Evolutionary conservation across 2,888 invertebrate species (phyloP), one percentile per base, ranked within the genome.

Genomic region (Ophion slaviceki): DNA sequence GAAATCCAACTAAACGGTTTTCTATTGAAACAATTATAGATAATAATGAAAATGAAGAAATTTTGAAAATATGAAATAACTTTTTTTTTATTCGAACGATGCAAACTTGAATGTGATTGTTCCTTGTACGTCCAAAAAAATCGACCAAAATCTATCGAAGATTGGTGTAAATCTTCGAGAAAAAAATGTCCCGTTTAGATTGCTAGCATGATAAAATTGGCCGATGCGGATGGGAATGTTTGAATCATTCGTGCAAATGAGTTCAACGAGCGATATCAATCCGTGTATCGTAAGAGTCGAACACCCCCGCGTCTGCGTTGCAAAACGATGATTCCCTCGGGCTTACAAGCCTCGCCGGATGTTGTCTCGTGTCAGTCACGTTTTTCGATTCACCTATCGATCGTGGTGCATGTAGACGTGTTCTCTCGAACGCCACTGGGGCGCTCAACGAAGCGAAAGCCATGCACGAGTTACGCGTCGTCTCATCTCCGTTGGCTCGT

Each of bases 161-260:
- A 6, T 8, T 40, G 5, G 40, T 8, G 7, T 40, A 53, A 17
- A 53, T 47, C 47, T 70, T 53, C 24, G 8, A 47, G 20, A 53
- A 53, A 40, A 40, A 77, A 57, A 24, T 40, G 28, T 53, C 66
- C 57, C 3, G 53, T 24, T 36, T 32, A 28, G 20, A 36, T 71
- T 80, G 53, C 67, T 79, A 71, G 79, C 79, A 67, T 68, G 76
- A 84, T 76, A 78, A 68, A 75, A 78, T 78, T 64, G 64, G 64
- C 68, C 67, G 47, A 71, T 64, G 24, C 7, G 2, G 32, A 75
- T 71, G 75, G 78, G 78, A 61, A 45, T 66, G 47, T 71, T 82
- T 74, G 80, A 80, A 82, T 74, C 61, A 71, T 72, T 80, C 75
- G 67, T 82, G 72, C 80, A 85, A 80, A 85, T 85, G 80, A 82